Conservation (phyloP, 2,113 vertebrate genomes). For the Callocephalon fimbriatum region DNA sequence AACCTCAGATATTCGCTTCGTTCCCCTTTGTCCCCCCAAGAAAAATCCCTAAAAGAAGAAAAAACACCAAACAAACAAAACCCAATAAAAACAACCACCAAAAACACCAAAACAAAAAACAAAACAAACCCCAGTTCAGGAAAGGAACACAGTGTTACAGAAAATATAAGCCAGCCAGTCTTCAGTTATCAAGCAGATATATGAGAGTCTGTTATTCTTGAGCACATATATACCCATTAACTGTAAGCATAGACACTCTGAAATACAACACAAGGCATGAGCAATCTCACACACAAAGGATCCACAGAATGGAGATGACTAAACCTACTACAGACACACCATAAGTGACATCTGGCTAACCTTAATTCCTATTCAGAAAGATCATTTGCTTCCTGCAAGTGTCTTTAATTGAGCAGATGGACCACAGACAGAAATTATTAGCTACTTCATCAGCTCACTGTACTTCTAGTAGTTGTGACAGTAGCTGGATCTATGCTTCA, state of each 20-base stretch:
- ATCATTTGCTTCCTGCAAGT: neutral
- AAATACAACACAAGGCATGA: neutral
- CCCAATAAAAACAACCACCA: no score
- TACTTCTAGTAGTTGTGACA: neutral
- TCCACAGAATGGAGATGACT: fast-evolving
- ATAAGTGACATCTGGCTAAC: neutral
- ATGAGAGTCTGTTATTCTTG: neutral
- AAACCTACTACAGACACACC: neutral
- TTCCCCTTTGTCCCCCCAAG: no score
- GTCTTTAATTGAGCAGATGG: neutral
- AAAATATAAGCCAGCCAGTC: neutral
- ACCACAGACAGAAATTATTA: neutral
- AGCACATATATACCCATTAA: neutral
- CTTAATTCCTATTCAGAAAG: neutral
- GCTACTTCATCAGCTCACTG: neutral
- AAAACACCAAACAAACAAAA: no score
- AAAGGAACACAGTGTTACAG: neutral
- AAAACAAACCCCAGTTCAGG: neutral
- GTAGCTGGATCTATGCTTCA: neutral
- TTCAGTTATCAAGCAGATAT: neutral
- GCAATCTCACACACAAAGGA: neutral
- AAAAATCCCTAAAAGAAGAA: no score
- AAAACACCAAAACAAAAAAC: no score
- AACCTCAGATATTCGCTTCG: neutral
- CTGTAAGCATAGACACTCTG: neutral